Evolutionary conservation across 2,888 invertebrate species (phyloP).

Genomic region (Galerucella calmariensis): DNA sequence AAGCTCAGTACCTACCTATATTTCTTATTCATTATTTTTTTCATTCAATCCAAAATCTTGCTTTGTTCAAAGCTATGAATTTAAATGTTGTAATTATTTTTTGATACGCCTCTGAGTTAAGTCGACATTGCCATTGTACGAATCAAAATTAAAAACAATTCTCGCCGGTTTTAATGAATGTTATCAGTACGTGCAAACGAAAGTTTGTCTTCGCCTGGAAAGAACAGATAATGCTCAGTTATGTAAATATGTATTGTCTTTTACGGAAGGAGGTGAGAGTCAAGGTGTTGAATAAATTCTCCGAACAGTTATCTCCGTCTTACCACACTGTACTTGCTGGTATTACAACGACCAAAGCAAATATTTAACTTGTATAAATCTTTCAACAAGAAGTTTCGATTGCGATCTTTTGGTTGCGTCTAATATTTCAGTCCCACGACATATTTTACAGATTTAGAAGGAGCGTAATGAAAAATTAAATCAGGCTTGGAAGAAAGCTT

Average conservation of each 20-base stretch:
- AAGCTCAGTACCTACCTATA: no score
- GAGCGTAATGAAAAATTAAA: background rate
- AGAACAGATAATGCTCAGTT: conserved; percentile 60
- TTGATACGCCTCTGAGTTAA: background rate
- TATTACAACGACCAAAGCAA: conserved; percentile 55
- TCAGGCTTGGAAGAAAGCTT: no score
- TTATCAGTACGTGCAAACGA: conserved; percentile 46
- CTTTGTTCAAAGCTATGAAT: no score
- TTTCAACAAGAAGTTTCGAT: conserved; percentile 40
- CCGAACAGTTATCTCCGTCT: conserved; percentile 56
- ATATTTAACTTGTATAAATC: conserved; percentile 60
- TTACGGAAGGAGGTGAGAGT: conserved; percentile 56
- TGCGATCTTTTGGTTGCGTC: background rate
- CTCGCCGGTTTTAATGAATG: conserved; percentile 41
- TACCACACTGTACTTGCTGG: conserved; percentile 52
- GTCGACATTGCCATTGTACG: background rate
- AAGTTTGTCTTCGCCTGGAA: conserved; percentile 42
- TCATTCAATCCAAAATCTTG: no score
- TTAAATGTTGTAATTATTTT: background rate
- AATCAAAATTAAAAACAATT: conserved; percentile 43
- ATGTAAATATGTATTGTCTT: conserved; percentile 62
- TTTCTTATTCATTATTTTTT: no score
- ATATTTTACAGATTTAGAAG: background rate
- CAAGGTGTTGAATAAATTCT: conserved; percentile 61
- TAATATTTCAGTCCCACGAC: background rate